phyloP scores from a whole-genome alignment of 2,113 vertebrate genomes.

The Leucoraja erinaceus region DNA sequence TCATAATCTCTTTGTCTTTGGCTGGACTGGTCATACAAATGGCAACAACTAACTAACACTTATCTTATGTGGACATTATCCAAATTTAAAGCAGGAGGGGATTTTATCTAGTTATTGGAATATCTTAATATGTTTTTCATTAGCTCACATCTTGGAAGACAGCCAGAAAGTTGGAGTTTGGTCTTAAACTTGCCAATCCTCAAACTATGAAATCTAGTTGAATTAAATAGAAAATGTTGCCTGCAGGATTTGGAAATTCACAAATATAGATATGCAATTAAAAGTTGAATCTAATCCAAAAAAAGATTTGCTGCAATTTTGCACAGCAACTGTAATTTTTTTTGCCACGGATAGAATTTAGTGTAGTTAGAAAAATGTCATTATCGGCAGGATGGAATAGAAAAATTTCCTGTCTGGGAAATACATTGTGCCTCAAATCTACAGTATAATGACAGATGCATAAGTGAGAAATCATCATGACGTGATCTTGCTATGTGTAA shows the following conservation, averaged over 20 bases:
- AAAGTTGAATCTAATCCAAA: neutral
- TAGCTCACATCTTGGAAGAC: neutral
- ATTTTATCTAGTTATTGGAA: neutral
- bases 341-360: too few relatives aligned
- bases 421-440: neutral
- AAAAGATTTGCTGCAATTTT: neutral
- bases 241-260: neutral
- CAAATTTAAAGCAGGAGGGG: neutral
- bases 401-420: neutral
- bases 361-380: neutral
- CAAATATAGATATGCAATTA: neutral
- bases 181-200: neutral
- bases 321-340: neutral
- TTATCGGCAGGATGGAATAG: neutral
- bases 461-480: neutral
- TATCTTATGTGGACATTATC: neutral
- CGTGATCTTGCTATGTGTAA: neutral
- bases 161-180: neutral
- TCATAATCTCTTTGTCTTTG: neutral
- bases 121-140: neutral
- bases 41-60: neutral
- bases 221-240: neutral
- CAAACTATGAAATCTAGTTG: neutral
- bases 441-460: neutral
- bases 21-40: neutral